These are phyloP conservation scores for Brachionus paranguensis DNA, from an alignment of 1,140 invertebrate genomes.

Conservation along the genomic window DNA sequence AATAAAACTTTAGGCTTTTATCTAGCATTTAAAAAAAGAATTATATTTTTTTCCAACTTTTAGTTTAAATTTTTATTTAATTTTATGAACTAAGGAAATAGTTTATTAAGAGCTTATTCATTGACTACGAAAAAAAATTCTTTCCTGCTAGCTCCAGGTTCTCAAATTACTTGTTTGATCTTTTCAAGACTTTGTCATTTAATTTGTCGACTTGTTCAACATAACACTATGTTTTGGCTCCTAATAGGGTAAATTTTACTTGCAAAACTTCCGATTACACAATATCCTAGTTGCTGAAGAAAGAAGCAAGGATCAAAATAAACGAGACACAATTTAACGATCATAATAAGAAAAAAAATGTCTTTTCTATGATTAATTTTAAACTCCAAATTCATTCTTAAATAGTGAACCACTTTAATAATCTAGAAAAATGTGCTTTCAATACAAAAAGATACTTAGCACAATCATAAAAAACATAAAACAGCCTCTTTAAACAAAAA, in stretches of 20 bases:
- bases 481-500: not conserved
- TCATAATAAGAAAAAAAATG: no score
- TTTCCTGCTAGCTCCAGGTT: not conserved
- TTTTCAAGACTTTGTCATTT: not conserved
- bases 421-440: not conserved
- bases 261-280: not conserved
- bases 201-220: not conserved
- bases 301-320: not conserved
- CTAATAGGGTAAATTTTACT: not conserved
- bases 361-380: no score
- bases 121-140: not conserved
- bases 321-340: no score
- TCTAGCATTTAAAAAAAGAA: not conserved
- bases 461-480: not conserved
- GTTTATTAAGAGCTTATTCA: not conserved
- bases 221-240: not conserved
- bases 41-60: not conserved
- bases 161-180: not conserved
- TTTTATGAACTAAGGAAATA: not conserved
- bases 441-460: constrained; percentile 1
- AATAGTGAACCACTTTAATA: not conserved
- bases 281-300: not conserved
- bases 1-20: not conserved
- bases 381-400: not conserved
- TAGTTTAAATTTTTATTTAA: not conserved